Conservation (phyloP, 2,888 invertebrate species). For the Lepidocyrtoides sp. region DNA sequence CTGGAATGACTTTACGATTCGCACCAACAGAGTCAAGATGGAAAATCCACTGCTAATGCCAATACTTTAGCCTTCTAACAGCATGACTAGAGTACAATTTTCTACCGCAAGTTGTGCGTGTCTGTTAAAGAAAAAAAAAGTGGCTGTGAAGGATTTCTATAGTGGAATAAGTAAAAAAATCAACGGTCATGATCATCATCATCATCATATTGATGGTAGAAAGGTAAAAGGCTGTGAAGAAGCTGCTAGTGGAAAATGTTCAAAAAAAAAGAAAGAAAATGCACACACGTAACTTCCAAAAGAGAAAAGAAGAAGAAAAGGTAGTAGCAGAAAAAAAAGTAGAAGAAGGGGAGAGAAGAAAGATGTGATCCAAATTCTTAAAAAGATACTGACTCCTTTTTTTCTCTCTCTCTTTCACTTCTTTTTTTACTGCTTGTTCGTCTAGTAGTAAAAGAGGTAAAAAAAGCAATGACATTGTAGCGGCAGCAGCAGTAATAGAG, state of each 20-base stretch:
- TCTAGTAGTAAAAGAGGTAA: no score
- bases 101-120: constrained; percentile 29
- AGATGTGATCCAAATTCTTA: constrained; percentile 62
- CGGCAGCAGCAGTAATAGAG: neutral
- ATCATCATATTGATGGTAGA: constrained; percentile 35
- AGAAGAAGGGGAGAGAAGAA: neutral
- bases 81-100: constrained; percentile 45
- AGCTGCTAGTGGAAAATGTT: neutral
- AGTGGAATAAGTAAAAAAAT: neutral
- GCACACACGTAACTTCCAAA: neutral
- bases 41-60: constrained; percentile 54
- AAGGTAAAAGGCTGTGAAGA: constrained; percentile 11
- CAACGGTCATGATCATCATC: constrained; percentile 26
- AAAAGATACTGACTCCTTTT: constrained; percentile 49
- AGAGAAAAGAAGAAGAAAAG: constrained; percentile 27
- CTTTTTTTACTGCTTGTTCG: no score
- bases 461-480: constrained; percentile 22
- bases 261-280: neutral
- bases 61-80: constrained; percentile 38
- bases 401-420: neutral
- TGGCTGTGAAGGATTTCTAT: neutral
- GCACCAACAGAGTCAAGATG: constrained; percentile 15
- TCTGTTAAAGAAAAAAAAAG: neutral
- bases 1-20: constrained; percentile 28
- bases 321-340: no score